phyloP scores from a whole-genome alignment of 2,797 vertebrate species.

The Lithobates pipiens region DNA sequence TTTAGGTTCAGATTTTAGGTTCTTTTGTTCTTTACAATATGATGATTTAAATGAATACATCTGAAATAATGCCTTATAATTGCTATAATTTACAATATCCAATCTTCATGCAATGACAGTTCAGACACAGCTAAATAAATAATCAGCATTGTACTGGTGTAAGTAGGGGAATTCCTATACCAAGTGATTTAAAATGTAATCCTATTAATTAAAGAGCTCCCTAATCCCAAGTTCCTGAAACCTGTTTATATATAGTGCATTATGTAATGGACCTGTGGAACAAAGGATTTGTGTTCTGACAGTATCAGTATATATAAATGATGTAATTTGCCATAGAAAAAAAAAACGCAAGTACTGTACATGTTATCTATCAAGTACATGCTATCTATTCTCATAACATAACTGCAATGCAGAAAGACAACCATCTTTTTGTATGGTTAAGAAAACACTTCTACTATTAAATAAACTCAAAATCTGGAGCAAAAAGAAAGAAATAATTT shows the following conservation, averaged over 20 bases:
- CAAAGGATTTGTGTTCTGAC: not conserved
- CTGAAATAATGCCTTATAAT: not conserved
- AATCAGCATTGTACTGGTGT: not conserved
- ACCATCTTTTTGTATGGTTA: too few species aligned
- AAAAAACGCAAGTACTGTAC: not conserved
- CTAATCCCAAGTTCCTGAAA: not conserved
- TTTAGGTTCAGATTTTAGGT: too few species aligned
- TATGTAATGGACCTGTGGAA: not conserved
- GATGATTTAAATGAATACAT: too few species aligned
- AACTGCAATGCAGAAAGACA: too few species aligned
- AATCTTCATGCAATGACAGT: not conserved
- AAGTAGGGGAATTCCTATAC: not conserved
- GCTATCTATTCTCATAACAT: too few species aligned
- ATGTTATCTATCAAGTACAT: too few species aligned
- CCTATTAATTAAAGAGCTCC: conserved; percentile 10
- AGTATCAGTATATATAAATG: not conserved
- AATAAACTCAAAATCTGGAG: too few species aligned
- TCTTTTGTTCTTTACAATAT: too few species aligned
- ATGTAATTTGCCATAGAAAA: not conserved
- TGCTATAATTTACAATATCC: not conserved
- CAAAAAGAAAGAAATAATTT: too few species aligned
- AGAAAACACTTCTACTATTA: too few species aligned
- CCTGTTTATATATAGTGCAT: conserved; percentile 5
- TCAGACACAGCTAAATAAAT: not conserved
- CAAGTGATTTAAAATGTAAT: conserved; percentile 1